Percentiles rank a stretch among this genome's conserved stretches.
Evolutionary conservation across 2,113 vertebrate species (phyloP).

Genomic region (Vimba vimba): DNA sequence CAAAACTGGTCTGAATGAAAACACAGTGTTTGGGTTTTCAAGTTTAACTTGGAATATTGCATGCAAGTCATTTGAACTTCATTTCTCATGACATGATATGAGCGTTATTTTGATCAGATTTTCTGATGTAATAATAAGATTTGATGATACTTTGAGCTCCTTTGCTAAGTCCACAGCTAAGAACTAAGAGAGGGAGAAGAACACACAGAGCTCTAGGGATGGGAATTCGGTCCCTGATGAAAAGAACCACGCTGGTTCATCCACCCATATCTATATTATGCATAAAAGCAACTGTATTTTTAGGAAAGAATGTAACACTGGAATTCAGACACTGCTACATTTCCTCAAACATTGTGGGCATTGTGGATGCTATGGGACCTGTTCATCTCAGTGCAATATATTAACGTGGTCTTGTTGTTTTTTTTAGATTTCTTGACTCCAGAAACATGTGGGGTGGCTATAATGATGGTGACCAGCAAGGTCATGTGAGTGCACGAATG

Average conservation of each 20-base stretch:
- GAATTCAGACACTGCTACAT: background rate
- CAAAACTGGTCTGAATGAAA: background rate
- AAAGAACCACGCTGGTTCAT: background rate
- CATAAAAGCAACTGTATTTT: slow-evolving; percentile 1
- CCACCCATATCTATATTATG: background rate
- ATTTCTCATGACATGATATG: background rate
- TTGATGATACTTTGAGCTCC: background rate
- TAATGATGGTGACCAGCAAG: slow-evolving; percentile 78
- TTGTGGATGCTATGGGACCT: background rate
- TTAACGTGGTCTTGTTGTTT: background rate
- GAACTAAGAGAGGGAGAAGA: background rate
- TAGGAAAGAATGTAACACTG: background rate
- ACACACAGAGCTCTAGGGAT: background rate
- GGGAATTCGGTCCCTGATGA: background rate
- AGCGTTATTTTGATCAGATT: background rate
- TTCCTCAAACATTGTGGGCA: background rate
- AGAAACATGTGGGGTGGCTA: slow-evolving; percentile 89
- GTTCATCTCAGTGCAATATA: background rate
- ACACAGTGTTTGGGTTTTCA: background rate
- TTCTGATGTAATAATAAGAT: background rate
- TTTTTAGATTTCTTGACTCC: slow-evolving; percentile 16
- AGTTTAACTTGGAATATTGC: background rate
- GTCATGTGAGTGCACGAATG: slow-evolving; percentile 91
- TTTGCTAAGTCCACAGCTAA: background rate
- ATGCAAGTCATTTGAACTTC: background rate